phyloP scores from a whole-genome alignment of 2,888 invertebrate genomes.

The Sycophila texana region DNA sequence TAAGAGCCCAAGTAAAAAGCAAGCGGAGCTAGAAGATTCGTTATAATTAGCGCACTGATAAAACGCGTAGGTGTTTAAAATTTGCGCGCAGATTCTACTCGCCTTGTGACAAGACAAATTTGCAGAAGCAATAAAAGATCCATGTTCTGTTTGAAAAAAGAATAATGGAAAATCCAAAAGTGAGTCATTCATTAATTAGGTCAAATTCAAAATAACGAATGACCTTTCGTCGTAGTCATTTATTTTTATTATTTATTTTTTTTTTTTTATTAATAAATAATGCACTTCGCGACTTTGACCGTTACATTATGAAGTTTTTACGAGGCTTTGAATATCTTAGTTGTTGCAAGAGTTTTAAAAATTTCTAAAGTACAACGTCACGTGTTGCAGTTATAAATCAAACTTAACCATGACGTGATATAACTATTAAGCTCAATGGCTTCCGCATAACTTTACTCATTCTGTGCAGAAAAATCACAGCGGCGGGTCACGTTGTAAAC shows the following conservation, averaged over 20 bases:
- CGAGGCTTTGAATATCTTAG: not conserved
- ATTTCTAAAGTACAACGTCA: not conserved
- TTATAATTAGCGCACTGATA: constrained; percentile 23
- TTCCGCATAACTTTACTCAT: constrained; percentile 15
- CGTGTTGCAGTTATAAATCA: constrained; percentile 15
- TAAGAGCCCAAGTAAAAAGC: not conserved
- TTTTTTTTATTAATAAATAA: too few species aligned
- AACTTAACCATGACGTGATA: constrained; percentile 25
- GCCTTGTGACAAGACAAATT: not conserved
- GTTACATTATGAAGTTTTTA: not conserved
- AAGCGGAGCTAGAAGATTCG: not conserved
- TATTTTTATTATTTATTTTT: too few species aligned
- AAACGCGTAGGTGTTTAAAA: not conserved
- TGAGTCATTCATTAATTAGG: too few species aligned
- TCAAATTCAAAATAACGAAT: too few species aligned
- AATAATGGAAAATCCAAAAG: not conserved
- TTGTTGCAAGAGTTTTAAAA: not conserved
- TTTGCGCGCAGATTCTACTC: not conserved
- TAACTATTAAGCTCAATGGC: constrained; percentile 31
- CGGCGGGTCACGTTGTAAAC: too few species aligned
- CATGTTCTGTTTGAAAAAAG: not conserved
- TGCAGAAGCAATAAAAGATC: not conserved
- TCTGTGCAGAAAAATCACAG: not conserved
- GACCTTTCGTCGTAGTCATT: too few species aligned
- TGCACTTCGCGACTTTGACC: too few species aligned